Evolutionary conservation across 2,888 invertebrate genomes (phyloP), one percentile per base, ranked within the genome.

Genomic region (Matsumyia berberina): DNA sequence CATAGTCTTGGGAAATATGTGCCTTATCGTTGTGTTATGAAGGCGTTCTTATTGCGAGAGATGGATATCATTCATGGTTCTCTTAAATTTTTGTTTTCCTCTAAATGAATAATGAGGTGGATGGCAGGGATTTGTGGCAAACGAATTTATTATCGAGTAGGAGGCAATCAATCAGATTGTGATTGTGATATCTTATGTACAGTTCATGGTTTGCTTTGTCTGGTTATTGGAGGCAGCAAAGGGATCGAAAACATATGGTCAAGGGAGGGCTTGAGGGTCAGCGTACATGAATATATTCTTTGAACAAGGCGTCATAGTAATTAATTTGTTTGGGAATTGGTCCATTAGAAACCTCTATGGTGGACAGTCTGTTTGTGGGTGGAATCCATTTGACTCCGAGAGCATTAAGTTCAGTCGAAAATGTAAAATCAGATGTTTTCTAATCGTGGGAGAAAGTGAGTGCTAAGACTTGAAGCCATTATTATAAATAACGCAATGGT

Each of bases 1-100:
- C 7, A 35, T 5, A 35, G 73, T 24, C 62, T 62, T 51, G 73
- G 73, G 33, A 62, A 73, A 73, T 73, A 53, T 73, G 39, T 62
- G 62, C 24, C 44, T 64, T 73, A 73, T 73, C 55, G 53, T 44
- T 29, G 39, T 6, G 53, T 44, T 29, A 39, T 6, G 33, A 17
- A 51, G 53, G 31, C 11, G 5, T 15, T n/a, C 11, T 58, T 15
- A 24, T 53, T 51, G 8, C 15, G 9, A 15, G n/a, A 15, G 72
- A 60, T 60, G 60, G 60, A 60, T 62, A 44, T 44, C 62, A 44
- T 73, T 73, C 64, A 73, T 72, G 39, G 42, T 31, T n/a, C 31
- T 60, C 72, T 51, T 72, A 62, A 62, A 42, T 60, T 51, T n/a
- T 49, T 17, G 60, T 33, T 60, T 31, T 33, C 19, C 4, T 19